These are phyloP conservation scores for Alces alces DNA, from an alignment of 2,113 vertebrate species.

Conservation along the genomic window DNA sequence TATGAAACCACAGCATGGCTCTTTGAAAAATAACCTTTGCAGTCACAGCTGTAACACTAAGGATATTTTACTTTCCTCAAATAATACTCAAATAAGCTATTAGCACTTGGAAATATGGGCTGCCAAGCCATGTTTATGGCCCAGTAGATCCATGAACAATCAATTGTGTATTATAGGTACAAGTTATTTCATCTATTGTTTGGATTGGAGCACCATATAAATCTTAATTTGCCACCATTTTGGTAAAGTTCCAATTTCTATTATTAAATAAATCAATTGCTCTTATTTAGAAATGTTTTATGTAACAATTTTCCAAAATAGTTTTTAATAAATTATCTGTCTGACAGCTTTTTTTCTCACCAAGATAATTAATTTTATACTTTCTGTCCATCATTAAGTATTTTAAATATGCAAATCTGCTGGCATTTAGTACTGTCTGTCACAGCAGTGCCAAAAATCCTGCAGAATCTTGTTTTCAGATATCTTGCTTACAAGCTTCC, in stretches of 20 bases:
- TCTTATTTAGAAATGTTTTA: conserved; percentile 66
- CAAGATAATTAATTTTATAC: conserved; percentile 76
- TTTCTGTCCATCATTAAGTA: conserved; percentile 74
- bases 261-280: conserved; percentile 58
- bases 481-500: conserved; percentile 78
- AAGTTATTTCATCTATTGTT: conserved; percentile 52
- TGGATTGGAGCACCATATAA: conserved; percentile 1
- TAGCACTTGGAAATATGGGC: background rate
- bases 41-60: background rate
- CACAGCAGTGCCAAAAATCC: conserved; percentile 69
- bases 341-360: conserved; percentile 71
- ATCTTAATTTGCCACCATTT: conserved; percentile 34
- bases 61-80: conserved; percentile 13
- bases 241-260: conserved; percentile 28
- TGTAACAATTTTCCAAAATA: conserved; percentile 61
- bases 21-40: conserved; percentile 17
- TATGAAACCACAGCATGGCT: background rate
- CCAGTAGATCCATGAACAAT: background rate
- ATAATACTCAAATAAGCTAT: background rate
- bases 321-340: conserved; percentile 65
- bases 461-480: conserved; percentile 79
- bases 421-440: conserved; percentile 71
- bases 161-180: background rate
- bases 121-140: background rate
- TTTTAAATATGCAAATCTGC: conserved; percentile 75